These are phyloP conservation scores for Leptarthrus brevirostris DNA, from an alignment of 2,888 invertebrate species.

Conservation along the genomic window DNA sequence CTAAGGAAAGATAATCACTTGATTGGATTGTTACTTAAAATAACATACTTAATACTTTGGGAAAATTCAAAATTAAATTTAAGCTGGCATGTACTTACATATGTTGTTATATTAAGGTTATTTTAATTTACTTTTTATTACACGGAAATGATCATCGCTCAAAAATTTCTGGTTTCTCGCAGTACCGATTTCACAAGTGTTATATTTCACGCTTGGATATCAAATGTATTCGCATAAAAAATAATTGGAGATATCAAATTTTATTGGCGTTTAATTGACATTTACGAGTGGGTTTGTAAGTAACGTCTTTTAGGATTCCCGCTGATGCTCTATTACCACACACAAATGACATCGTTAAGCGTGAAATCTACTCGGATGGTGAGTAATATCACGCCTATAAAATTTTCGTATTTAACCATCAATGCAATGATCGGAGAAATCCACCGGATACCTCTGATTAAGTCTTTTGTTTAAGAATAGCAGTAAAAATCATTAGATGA, in stretches of 20 bases:
- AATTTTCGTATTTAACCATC: constrained; percentile 7
- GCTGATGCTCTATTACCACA: constrained; percentile 2
- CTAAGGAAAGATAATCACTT: too few relatives aligned
- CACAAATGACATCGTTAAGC: constrained; percentile 25
- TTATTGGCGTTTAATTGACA: constrained; percentile 34
- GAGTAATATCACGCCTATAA: constrained; percentile 34
- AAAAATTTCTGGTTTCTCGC: too few relatives aligned
- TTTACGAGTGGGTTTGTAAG: constrained; percentile 8
- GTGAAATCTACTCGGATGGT: constrained; percentile 17
- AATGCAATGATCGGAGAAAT: neutral
- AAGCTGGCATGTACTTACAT: too few relatives aligned
- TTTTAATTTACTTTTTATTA: too few relatives aligned
- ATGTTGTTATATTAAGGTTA: too few relatives aligned
- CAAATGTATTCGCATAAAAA: constrained; percentile 11
- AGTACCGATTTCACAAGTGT: too few relatives aligned
- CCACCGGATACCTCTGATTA: neutral
- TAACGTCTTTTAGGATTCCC: constrained; percentile 1
- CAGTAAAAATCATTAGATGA: constrained; percentile 1
- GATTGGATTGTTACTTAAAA: too few relatives aligned
- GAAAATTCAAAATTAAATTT: too few relatives aligned
- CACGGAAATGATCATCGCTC: too few relatives aligned
- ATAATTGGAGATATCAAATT: constrained; percentile 37
- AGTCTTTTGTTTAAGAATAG: neutral
- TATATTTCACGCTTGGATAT: constrained; percentile 22
- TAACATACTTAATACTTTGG: too few relatives aligned